Conservation (phyloP, 2,888 invertebrate genomes). For the Tipula unca region DNA sequence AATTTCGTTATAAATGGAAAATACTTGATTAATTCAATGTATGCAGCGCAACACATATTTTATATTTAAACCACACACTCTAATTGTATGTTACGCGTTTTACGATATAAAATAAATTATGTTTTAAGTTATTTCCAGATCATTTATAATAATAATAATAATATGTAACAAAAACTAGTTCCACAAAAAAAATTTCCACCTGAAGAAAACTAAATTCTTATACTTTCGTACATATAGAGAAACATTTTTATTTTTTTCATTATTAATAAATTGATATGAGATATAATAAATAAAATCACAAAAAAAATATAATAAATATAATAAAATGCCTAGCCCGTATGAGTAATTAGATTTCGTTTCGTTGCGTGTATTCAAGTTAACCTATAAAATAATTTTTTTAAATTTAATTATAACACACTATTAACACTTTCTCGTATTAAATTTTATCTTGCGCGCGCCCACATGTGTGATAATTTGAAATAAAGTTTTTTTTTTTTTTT, state of each 20-base stretch:
- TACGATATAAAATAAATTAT: background rate
- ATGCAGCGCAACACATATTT: background rate
- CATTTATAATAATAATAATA: background rate
- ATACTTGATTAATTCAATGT: background rate
- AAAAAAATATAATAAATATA: no score
- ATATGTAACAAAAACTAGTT: background rate
- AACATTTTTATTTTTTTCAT: background rate
- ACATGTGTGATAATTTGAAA: background rate
- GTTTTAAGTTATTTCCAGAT: background rate
- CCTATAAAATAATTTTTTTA: background rate
- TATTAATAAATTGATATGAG: background rate
- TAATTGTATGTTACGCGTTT: background rate
- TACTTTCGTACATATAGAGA: background rate
- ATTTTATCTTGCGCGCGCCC: background rate
- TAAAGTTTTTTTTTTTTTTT: background rate
- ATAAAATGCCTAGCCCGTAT: background rate
- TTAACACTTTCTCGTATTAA: background rate
- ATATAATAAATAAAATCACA: no score
- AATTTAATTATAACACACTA: background rate
- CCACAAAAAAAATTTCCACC: background rate
- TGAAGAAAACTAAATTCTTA: conserved; percentile 8
- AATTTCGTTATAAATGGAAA: background rate
- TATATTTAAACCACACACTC: background rate
- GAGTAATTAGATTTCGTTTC: background rate
- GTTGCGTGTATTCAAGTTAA: background rate